Base-by-base conservation (phyloP, 2,113 vertebrate genomes). In the Rana temporaria region DNA sequence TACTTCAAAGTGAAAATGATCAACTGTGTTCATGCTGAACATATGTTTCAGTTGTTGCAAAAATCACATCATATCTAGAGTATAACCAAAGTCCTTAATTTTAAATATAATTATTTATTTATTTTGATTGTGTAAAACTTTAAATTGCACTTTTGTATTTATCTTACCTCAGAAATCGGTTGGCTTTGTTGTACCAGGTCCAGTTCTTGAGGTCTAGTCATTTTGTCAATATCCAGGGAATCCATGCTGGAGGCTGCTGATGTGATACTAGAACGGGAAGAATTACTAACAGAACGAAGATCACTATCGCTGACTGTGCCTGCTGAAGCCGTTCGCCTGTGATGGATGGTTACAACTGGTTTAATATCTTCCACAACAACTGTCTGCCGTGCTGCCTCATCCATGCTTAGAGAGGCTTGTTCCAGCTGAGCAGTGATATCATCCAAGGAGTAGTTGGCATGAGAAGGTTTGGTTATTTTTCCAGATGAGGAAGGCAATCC, bases 341-440 rank as follows among this genome's bases (percentile, higher is more conserved):
- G 96, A 89, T 96, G 96, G 57, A 86, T 91, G 19, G 88, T 79
- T 16, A 94, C 89, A 19, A 89, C 85, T 62, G 96, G 88, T 20
- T 92, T 96, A 0, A 64, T 4, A 12, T 93, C 92, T 82, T 94
- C 93, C 87, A 77, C 92, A 84, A 77, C 92, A 84, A 83, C n/a
- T 70, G 94, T 96, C 75, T 99, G 96, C 17, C 96, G 96, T 0
- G 97, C 98, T 1, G 97, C 98, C 85, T 99, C 96, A n/a, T 99
- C 97, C 97, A 99, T 99, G 89, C 97, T 99, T 87, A 97, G 86
- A 1, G 98, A 99, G 11, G 98, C 98, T 89, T 96, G 96, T 87
- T 99, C 98, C 87, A 99, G 89, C 86, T 99, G 98, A 3, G 97
- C 96, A 42, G 98, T 98, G 93, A 99, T 98, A 87, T 99, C 98